Base-by-base conservation (phyloP, 2,888 invertebrate species). In the Sarcophaga carnaria region DNA sequence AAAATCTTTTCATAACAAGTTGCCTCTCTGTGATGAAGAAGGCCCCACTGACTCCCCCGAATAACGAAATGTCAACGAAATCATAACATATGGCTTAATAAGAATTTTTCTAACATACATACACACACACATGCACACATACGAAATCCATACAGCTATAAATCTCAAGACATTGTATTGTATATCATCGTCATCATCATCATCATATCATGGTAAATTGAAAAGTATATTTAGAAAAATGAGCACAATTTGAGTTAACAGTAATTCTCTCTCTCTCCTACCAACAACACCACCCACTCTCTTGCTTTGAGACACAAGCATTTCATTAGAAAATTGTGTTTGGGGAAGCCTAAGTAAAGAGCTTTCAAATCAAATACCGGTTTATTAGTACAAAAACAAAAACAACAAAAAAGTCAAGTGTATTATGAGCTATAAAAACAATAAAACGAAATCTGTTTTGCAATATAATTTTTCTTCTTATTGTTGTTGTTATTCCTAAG, bases 341-440 rank as follows among this genome's bases (percentile, higher is more conserved):
- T 66, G 17, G 66, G 12, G 22, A 62, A 22, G 12, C 5, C 54
- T 54, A 54, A 14, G 17, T 54, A 54, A 54, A 54, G 17, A 54
- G 54, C 54, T 54, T 54, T 54, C 37, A 37, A 67, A 8, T 69
- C 25, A 59, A 60, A 37, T 10, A 81, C 69, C 85, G 74, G 78
- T 85, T 81, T 78, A 64, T 69, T 63, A 70, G 54, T 2, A 62
- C 1, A 4, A 62, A n/a, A n/a, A n/a, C 12, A 37, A 37, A 6
- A 37, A 37, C 37, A 37, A 17, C 12, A 54, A 17, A 67, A 80
- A 84, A 80, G 84, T 77, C 80, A 79, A 79, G 70, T 69, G 59
- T 49, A 67, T 80, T 81, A 78, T 74, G 71, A 71, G 67, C 76
- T 62, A 78, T 78, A 81, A 81, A 78, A 70, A 75, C 45, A 63